These are phyloP conservation scores for Hybognathus amarus DNA, from an alignment of 2,797 vertebrate species.

Conservation along the genomic window DNA sequence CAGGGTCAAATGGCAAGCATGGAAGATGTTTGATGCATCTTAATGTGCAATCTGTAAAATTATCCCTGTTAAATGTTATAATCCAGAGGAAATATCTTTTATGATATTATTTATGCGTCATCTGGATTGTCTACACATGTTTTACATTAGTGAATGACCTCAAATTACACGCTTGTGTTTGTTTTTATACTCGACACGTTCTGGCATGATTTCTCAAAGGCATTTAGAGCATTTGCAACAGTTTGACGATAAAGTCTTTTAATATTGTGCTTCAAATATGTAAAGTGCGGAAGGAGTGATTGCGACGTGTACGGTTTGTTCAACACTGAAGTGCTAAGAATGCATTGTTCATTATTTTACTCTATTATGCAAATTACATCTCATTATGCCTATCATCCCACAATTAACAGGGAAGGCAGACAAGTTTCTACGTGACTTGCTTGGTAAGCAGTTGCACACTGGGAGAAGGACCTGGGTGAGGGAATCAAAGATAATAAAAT, in stretches of 20 bases:
- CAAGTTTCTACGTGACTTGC: not conserved
- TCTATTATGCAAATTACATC: not conserved
- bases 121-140: not conserved
- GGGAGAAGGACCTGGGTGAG: constrained; percentile 1
- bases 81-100: constrained; percentile 18
- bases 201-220: not conserved
- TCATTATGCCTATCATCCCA: not conserved
- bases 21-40: constrained; percentile 40
- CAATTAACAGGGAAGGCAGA: constrained; percentile 8
- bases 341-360: not conserved
- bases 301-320: not conserved
- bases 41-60: constrained; percentile 20
- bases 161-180: not conserved
- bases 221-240: not conserved
- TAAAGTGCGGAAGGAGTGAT: not conserved
- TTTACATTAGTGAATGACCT: not conserved
- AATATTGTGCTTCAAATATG: not conserved
- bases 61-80: not conserved
- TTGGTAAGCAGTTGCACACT: not conserved
- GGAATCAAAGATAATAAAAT: constrained; percentile 2
- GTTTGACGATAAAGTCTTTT: not conserved
- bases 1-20: constrained; percentile 18
- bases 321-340: not conserved
- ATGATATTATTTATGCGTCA: constrained; percentile 32
- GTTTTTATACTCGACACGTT: not conserved